phyloP scores from a whole-genome alignment of 2,888 invertebrate species.

The Apamea monoglypha region DNA sequence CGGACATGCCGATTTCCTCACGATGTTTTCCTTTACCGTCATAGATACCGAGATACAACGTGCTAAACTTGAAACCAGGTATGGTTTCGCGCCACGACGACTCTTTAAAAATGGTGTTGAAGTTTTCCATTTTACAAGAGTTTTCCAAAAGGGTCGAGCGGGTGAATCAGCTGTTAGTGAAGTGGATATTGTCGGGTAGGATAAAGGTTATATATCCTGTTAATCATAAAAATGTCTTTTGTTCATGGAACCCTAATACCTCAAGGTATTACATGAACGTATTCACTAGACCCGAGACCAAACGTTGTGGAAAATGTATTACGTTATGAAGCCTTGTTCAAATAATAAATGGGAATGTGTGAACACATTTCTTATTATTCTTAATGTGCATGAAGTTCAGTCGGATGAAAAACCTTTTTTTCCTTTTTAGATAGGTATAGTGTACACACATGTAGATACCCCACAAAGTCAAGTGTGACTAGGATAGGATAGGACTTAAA shows the following conservation, averaged over 20 bases:
- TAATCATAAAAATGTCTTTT: neutral
- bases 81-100: neutral
- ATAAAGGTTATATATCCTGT: neutral
- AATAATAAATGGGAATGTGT: slow-evolving; percentile 55
- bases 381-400: slow-evolving; percentile 33
- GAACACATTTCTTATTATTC: slow-evolving; percentile 56
- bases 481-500: too few relatives aligned
- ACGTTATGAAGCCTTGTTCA: slow-evolving; percentile 57
- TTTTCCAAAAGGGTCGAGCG: neutral
- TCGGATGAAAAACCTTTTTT: slow-evolving; percentile 3
- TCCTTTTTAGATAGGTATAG: neutral
- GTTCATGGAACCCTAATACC: slow-evolving; percentile 38
- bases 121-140: neutral
- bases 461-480: neutral
- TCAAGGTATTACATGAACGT: slow-evolving; percentile 40
- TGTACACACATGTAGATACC: neutral
- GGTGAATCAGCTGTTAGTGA: neutral
- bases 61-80: neutral
- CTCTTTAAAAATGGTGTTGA: neutral
- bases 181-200: neutral
- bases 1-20: too few relatives aligned
- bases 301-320: slow-evolving; percentile 61
- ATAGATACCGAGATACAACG: too few relatives aligned
- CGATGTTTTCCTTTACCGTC: too few relatives aligned
- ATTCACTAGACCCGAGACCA: slow-evolving; percentile 45